A percentile compares a stretch with the other conserved stretches of the same genome.
Conservation (phyloP, 1,140 invertebrate genomes). For the Venturia canescens region DNA sequence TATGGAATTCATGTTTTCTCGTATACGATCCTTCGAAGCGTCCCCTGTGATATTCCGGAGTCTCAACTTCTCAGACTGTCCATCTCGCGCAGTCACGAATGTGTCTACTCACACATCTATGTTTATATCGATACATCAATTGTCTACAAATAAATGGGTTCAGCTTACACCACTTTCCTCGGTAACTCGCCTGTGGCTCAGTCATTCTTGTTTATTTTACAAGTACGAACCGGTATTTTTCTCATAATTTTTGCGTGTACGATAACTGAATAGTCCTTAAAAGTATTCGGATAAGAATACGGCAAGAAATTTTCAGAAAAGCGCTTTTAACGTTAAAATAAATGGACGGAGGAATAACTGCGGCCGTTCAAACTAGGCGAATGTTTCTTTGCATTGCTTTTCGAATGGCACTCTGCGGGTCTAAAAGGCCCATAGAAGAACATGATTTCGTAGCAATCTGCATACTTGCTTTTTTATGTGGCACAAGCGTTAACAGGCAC, state of each 20-base stretch:
- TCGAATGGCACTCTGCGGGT: too few species aligned
- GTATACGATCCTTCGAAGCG: neutral
- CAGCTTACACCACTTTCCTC: neutral
- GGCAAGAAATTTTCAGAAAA: too few species aligned
- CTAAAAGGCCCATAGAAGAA: too few species aligned
- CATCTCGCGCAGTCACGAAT: slow-evolving; percentile 1
- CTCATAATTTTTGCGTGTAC: neutral
- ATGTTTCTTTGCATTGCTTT: too few species aligned
- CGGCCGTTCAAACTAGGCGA: too few species aligned
- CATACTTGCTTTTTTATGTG: too few species aligned
- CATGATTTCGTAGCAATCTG: too few species aligned
- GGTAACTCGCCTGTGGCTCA: neutral
- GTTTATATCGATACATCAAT: neutral
- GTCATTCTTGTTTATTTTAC: neutral
- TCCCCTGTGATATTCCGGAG: neutral
- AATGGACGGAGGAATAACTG: too few species aligned
- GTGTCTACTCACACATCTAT: neutral
- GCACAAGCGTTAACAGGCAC: too few species aligned
- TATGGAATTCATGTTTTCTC: neutral
- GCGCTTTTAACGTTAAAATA: too few species aligned
- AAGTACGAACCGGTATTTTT: neutral
- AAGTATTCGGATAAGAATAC: neutral
- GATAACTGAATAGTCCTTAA: neutral
- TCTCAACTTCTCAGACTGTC: neutral
- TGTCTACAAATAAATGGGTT: neutral